phyloP scores from a whole-genome alignment of 1,140 invertebrate species.

The Cataglyphis hispanica region DNA sequence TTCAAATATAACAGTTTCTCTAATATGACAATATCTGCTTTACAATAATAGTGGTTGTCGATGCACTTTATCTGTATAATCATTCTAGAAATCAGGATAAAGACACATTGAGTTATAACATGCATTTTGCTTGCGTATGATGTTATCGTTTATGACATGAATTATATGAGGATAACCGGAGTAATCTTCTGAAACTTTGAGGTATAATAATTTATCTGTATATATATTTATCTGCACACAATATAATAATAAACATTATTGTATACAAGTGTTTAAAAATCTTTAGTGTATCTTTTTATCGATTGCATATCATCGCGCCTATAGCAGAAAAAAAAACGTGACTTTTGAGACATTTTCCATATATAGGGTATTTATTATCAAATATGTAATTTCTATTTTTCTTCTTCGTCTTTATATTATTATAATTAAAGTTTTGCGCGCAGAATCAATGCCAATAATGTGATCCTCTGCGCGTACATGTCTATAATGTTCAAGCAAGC shows the following conservation, averaged over 20 bases:
- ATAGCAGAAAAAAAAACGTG: neutral
- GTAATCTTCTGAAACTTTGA: neutral
- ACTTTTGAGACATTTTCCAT: neutral
- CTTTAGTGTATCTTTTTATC: neutral
- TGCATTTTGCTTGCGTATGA: neutral
- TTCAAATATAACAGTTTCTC: conserved; percentile 37
- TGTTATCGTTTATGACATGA: conserved; percentile 9
- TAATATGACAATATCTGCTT: conserved; percentile 48
- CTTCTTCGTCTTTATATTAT: neutral
- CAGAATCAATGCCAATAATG: conserved; percentile 20
- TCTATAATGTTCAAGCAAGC: conserved; percentile 43
- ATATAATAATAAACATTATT: neutral
- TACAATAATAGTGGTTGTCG: neutral
- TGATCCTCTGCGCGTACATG: neutral
- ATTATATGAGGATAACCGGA: conserved; percentile 9
- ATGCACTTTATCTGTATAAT: neutral
- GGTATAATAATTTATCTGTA: conserved; percentile 2
- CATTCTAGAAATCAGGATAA: conserved; percentile 24
- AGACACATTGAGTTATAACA: neutral
- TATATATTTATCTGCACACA: neutral
- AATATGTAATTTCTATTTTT: neutral
- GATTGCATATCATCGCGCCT: neutral
- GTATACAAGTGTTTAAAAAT: neutral
- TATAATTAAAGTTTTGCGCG: neutral
- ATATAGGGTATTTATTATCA: neutral